These are phyloP conservation scores for Ganaspis sp. DNA, from an alignment of 1,140 invertebrate species.

Conservation along the genomic window DNA sequence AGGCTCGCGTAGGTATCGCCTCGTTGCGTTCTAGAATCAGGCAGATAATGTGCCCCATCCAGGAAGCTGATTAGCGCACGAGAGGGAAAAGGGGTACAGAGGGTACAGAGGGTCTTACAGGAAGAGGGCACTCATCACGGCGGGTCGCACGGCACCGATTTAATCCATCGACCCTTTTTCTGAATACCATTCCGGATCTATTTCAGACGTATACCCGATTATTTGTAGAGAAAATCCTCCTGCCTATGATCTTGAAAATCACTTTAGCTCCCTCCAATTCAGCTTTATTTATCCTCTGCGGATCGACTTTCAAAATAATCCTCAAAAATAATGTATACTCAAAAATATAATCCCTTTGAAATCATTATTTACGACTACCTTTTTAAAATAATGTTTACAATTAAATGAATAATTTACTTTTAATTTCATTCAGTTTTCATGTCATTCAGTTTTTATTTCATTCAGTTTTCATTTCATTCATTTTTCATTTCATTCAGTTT, in stretches of 20 bases:
- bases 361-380: no score
- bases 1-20: conserved; percentile 60
- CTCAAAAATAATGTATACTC: no score
- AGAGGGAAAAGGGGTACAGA: conserved; percentile 52
- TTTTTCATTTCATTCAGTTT: no score
- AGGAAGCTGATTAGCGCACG: conserved; percentile 65
- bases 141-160: conserved; percentile 67
- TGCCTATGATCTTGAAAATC: background rate
- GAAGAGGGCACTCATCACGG: conserved; percentile 66
- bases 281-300: no score
- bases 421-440: no score
- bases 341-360: no score
- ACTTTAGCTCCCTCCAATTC: no score
- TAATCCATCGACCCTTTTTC: conserved; percentile 43
- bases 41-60: conserved; percentile 71
- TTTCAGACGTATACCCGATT: background rate
- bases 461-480: no score
- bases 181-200: conserved; percentile 1
- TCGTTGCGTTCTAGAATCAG: conserved; percentile 69
- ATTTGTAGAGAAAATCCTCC: conserved; percentile 50
- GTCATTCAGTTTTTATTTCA: no score
- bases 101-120: conserved; percentile 50
- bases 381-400: no score
- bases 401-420: no score
- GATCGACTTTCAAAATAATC: no score